Base-by-base conservation (phyloP, 1,140 invertebrate genomes). In the Heliothis subflexa region DNA sequence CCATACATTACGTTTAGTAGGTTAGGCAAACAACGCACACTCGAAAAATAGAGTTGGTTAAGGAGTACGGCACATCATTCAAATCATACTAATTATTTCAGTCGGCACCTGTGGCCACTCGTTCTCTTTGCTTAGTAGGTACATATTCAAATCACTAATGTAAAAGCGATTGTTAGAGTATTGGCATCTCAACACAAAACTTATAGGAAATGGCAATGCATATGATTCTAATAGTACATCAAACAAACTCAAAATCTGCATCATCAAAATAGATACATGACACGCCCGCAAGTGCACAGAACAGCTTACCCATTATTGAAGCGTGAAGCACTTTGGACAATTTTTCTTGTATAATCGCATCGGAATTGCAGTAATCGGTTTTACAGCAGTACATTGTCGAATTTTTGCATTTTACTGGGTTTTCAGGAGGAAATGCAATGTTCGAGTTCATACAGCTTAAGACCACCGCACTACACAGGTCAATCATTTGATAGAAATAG, bases 181-280 rank as follows among this genome's bases (percentile, higher is more conserved):
- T 93, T 91, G 91, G 91, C 93, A 93, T 92, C 82, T 94, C 91
- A 93, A 93, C 91, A 94, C 91, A 92, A 93, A 93, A 93, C 91
- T 91, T 89, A 88, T 86, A 87, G 83, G 85, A 88, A 88, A 89
- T 88, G 88, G 86, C 88, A 91, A 92, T 92, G 87, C 91, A 89
- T 88, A 87, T 89, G 84, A 82, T 84, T 90, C 89, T 93, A 93
- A 89, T 88, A 92, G 86, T 91, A 93, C 91, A 92, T 90, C 86
- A 91, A 94, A 91, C 91, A 93, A 93, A 93, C 88, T 91, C 91
- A 89, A 90, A 88, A 88, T 89, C 87, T 85, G 87, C 89, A 89
- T 90, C 68, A 83, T 86, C 86, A 90, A 61, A 85, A 86, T 87
- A 86, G 82, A 83, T 87, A 87, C 86, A 87, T 87, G 88, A 89